Percentiles rank a stretch among this genome's conserved stretches.
Conservation (phyloP, 1,140 invertebrate genomes). For the Drosophila neocordata region DNA sequence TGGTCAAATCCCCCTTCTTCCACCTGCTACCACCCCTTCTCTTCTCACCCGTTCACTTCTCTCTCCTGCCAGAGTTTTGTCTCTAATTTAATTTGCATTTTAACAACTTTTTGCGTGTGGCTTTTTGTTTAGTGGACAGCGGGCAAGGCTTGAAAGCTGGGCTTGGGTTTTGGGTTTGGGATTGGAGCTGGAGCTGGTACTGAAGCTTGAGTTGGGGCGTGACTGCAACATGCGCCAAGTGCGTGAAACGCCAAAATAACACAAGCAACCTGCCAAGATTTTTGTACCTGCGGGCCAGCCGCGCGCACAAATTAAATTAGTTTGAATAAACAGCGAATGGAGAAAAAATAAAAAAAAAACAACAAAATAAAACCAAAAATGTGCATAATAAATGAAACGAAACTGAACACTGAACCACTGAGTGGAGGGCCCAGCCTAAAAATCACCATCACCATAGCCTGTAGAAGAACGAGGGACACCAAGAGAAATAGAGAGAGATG, state of each 20-base stretch:
- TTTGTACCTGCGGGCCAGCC: conserved; percentile 69
- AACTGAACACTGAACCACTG: conserved; percentile 23
- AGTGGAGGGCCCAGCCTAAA: conserved; percentile 61
- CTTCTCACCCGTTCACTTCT: background rate
- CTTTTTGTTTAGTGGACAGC: conserved; percentile 46
- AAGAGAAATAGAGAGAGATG: background rate
- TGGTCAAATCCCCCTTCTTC: conserved; percentile 23
- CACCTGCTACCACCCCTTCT: background rate
- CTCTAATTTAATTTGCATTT: conserved; percentile 82
- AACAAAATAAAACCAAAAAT: conserved; percentile 50
- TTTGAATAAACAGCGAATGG: conserved; percentile 73
- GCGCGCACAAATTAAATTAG: conserved; percentile 78
- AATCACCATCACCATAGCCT: conserved; percentile 31
- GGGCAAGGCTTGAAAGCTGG: conserved; percentile 24
- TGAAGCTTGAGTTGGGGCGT: conserved; percentile 53
- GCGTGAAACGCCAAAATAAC: conserved; percentile 78
- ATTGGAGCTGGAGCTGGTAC: background rate
- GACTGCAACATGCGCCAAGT: conserved; percentile 79
- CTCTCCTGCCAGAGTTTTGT: conserved; percentile 56
- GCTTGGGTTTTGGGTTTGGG: background rate
- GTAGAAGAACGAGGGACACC: background rate
- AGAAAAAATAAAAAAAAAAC: conserved; percentile 53
- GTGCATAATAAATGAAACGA: conserved; percentile 78
- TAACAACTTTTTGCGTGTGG: conserved; percentile 81
- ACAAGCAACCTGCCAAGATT: conserved; percentile 70